These are phyloP conservation scores for Trachelus tabidus DNA, from an alignment of 2,888 invertebrate genomes.

Conservation along the genomic window DNA sequence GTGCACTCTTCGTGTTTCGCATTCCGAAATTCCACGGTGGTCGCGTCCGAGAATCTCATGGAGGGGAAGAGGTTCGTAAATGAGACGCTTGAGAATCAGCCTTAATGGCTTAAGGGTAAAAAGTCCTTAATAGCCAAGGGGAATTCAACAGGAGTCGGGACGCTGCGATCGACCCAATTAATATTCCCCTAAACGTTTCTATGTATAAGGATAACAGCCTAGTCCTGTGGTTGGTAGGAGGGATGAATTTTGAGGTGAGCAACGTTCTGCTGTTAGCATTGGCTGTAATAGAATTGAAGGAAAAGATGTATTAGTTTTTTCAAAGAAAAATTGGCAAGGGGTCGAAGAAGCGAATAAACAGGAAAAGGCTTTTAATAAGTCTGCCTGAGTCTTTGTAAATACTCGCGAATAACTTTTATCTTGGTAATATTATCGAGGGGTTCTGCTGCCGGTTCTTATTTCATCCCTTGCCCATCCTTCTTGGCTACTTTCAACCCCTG, in stretches of 20 bases:
- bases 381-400: conserved; percentile 2
- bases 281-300: neutral
- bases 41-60: neutral
- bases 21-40: conserved; percentile 5
- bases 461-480: neutral
- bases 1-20: neutral
- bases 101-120: neutral
- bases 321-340: neutral
- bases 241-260: neutral
- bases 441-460: neutral
- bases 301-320: neutral
- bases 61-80: neutral
- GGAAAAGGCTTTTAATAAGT: conserved; percentile 42
- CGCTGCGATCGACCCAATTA: conserved; percentile 1
- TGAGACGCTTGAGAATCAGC: neutral
- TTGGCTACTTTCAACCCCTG: neutral
- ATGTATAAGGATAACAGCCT: neutral
- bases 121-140: conserved; percentile 6
- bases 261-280: neutral
- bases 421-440: neutral
- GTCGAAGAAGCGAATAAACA: conserved; percentile 13
- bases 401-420: neutral
- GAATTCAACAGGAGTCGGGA: neutral
- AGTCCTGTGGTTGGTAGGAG: neutral
- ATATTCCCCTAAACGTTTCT: conserved; percentile 5